These are phyloP conservation scores for Geotrypetes seraphini DNA, from an alignment of 2,797 vertebrate genomes.

Conservation along the genomic window DNA sequence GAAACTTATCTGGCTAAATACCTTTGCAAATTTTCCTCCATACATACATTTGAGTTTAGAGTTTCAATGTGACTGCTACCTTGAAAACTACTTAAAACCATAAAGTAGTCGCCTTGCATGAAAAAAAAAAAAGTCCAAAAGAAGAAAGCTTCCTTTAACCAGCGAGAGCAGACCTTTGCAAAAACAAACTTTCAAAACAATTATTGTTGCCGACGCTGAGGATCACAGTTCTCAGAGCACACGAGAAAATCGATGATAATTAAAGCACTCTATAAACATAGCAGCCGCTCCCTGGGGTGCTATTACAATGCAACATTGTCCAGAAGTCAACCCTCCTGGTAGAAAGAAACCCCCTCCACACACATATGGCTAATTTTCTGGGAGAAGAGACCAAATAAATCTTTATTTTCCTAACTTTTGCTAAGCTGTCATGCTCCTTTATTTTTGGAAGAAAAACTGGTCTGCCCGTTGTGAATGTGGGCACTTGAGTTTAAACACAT, in stretches of 20 bases:
- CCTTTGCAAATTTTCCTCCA: too few species aligned
- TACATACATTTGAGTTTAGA: too few species aligned
- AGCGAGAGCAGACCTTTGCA: constrained; percentile 9
- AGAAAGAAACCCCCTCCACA: too few species aligned
- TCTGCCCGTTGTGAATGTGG: neutral
- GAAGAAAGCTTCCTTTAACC: constrained; percentile 1
- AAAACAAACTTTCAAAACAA: constrained; percentile 27
- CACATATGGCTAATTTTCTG: constrained; percentile 21
- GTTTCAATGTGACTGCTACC: too few species aligned
- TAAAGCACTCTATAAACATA: constrained; percentile 49
- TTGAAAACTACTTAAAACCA: too few species aligned
- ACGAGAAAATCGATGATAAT: constrained; percentile 57
- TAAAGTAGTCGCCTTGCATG: too few species aligned
- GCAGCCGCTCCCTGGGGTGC: constrained; percentile 40
- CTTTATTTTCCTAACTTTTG: constrained; percentile 37
- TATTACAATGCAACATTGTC: constrained; percentile 41
- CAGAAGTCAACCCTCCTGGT: constrained; percentile 51
- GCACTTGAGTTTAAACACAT: too few species aligned
- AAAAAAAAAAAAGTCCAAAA: neutral
- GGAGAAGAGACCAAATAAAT: constrained; percentile 40
- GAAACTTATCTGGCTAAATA: too few species aligned
- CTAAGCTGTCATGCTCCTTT: constrained; percentile 28
- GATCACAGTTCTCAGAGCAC: constrained; percentile 38
- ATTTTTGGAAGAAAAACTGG: constrained; percentile 30
- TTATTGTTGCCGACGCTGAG: constrained; percentile 20